Conservation (phyloP, 2,888 invertebrate species). For the Agonopterix subpropinquella region DNA sequence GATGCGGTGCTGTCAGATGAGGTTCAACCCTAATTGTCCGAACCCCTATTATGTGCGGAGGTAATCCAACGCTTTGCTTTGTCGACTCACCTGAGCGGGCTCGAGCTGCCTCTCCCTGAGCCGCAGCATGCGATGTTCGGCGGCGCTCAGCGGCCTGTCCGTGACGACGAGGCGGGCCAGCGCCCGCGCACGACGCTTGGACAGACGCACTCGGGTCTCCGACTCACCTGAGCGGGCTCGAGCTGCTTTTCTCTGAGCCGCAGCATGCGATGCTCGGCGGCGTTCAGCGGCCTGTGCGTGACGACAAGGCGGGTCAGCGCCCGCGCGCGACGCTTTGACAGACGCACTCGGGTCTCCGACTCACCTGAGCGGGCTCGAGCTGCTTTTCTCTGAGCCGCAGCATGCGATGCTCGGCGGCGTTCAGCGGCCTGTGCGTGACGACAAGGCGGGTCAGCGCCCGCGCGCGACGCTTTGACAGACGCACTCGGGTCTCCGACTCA, state of each 20-base stretch:
- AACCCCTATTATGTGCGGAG: no score
- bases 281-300: slow-evolving; percentile 90
- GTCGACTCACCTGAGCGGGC: slow-evolving; percentile 77
- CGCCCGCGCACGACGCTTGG: slow-evolving; percentile 87
- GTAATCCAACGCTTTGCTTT: no score
- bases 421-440: slow-evolving; percentile 92
- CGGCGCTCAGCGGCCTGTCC: slow-evolving; percentile 89
- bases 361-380: slow-evolving; percentile 86
- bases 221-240: slow-evolving; percentile 82
- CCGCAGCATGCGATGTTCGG: slow-evolving; percentile 91
- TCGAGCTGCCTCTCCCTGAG: slow-evolving; percentile 92
- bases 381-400: slow-evolving; percentile 91
- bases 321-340: slow-evolving; percentile 90
- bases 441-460: slow-evolving; percentile 88
- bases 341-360: slow-evolving; percentile 91
- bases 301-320: slow-evolving; percentile 91
- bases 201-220: slow-evolving; percentile 95
- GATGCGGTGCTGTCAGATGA: no score
- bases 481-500: slow-evolving; percentile 88
- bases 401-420: slow-evolving; percentile 89
- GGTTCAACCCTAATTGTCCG: no score
- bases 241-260: slow-evolving; percentile 90
- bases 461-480: slow-evolving; percentile 91
- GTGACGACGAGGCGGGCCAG: slow-evolving; percentile 92
- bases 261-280: slow-evolving; percentile 90